These are phyloP conservation scores for Rhingia campestris DNA, from an alignment of 2,888 invertebrate species.

Conservation along the genomic window DNA sequence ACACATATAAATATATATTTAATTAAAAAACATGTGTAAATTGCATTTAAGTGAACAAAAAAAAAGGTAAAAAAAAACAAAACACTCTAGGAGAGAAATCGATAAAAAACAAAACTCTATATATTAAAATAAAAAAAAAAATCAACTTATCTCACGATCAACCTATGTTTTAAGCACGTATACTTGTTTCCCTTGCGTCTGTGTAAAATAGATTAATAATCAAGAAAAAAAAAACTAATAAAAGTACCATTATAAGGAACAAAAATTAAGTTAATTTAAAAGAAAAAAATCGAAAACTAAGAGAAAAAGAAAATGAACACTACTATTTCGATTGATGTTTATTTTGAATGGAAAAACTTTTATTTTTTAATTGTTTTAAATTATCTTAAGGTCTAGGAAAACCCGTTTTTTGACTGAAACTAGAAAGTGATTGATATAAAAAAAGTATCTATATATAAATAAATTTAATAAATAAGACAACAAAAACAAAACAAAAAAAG, in stretches of 20 bases:
- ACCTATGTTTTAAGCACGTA: conserved; percentile 70
- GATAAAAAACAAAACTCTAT: conserved; percentile 17
- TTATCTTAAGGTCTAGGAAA: conserved; percentile 72
- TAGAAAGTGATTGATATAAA: conserved; percentile 74
- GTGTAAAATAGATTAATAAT: conserved; percentile 68
- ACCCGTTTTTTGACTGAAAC: conserved; percentile 74
- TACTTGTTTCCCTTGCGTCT: conserved; percentile 70
- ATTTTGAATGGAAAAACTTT: conserved; percentile 45
- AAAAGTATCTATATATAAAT: conserved; percentile 72
- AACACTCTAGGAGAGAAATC: conserved; percentile 21
- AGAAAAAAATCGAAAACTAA: conserved; percentile 34
- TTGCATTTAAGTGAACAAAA: conserved; percentile 66
- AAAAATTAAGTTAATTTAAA: conserved; percentile 33
- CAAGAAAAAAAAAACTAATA: conserved; percentile 44
- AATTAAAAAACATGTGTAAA: conserved; percentile 44
- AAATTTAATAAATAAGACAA: conserved; percentile 67
- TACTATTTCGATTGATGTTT: conserved; percentile 69
- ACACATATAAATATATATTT: conserved; percentile 56
- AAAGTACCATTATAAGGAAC: conserved; percentile 5
- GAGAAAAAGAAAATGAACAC: conserved; percentile 50
- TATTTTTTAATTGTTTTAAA: conserved; percentile 72
- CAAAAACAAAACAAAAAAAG: conserved; percentile 28
- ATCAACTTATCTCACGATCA: conserved; percentile 67
- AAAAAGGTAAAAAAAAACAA: conserved; percentile 5
- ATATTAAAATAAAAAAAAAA: conserved; percentile 22